Base-by-base conservation (phyloP, 1,140 invertebrate genomes). In the Leptonema lineaticorne region DNA sequence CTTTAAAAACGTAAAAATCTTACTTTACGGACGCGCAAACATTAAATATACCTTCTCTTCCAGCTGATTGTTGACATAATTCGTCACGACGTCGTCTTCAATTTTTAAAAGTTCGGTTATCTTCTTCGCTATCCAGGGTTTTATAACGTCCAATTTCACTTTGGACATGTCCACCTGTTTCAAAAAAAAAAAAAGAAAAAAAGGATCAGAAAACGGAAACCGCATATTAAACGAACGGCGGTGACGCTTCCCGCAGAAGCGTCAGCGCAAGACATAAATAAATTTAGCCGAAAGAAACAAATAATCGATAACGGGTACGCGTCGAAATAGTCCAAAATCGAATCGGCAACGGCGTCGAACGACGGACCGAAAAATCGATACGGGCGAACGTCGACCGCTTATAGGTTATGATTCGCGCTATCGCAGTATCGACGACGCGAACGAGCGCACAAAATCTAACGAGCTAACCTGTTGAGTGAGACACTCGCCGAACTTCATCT, bases 21-120 rank as follows among this genome's bases (percentile, higher is more conserved):
- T 63, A 14, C 8, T 48, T 58, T 68, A 74, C 69, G 22, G 69
- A 71, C 64, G 45, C 2, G 28, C 9, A 59, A 59, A 68, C 68
- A 57, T 70, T 74, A 26, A 76, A 77, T 77, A 80, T 83, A 94
- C 92, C 87, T 94, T 94, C 77, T 94, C 92, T 82, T 99, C 97
- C 24, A 99, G 85, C 83, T 99, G 97, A 82, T 98, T 98, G 84
- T 97, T 96, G 68, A 99, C 95, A 88, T 97, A 99, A 82, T 99
- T 96, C 68, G 97, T 92, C 50, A 99, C 90, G 14, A 99, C 97
- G 80, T 98, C 96, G 82, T 99, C 98, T 82, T 99, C 97, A 79
- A 98, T 95, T 74, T 89, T 93, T 26, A 99, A 85, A 37, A 99
- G 89, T 77, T 97, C 93, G 0, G 94, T 98, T 29, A 99, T 91